phyloP scores from a whole-genome alignment of 2,113 vertebrate species.

The Dromas ardeola region DNA sequence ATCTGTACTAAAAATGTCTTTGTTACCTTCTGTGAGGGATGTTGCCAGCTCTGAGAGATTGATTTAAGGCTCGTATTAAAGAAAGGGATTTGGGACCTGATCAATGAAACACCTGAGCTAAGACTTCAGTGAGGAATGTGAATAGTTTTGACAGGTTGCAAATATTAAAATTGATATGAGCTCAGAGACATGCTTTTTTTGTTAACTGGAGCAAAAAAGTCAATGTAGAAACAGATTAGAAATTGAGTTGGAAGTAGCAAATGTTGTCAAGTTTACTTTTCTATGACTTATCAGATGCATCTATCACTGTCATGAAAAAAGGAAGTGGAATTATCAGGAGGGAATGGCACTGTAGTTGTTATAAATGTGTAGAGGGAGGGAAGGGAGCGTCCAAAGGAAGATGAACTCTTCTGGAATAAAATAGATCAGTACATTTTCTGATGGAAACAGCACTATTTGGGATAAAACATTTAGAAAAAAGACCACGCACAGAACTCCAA shows the following conservation, averaged over 20 bases:
- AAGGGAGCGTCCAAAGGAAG: not conserved
- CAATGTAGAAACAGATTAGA: slow-evolving; percentile 35
- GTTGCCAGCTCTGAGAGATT: not conserved
- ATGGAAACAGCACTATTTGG: not conserved
- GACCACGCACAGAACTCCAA: not conserved
- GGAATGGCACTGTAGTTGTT: not conserved
- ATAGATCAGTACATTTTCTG: not conserved
- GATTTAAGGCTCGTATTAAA: slow-evolving; percentile 17
- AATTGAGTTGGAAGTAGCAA: slow-evolving; percentile 13
- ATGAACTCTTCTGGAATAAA: not conserved
- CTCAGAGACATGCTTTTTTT: slow-evolving; percentile 16
- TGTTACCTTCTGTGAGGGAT: not conserved
- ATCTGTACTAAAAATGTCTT: slow-evolving; percentile 22
- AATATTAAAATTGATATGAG: slow-evolving; percentile 57
- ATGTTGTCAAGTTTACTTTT: slow-evolving; percentile 37
- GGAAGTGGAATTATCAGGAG: not conserved
- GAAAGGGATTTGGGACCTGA: not conserved
- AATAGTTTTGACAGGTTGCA: slow-evolving; percentile 44
- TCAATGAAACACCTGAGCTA: slow-evolving; percentile 42
- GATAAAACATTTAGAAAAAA: not conserved
- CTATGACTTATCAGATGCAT: not conserved
- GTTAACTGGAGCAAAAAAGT: slow-evolving; percentile 39
- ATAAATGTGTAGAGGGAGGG: not conserved
- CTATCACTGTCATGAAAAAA: not conserved
- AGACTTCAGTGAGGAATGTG: slow-evolving; percentile 1